These are phyloP conservation scores for Rhagophthalmus giganteus DNA, from an alignment of 2,888 invertebrate species.

Conservation along the genomic window DNA sequence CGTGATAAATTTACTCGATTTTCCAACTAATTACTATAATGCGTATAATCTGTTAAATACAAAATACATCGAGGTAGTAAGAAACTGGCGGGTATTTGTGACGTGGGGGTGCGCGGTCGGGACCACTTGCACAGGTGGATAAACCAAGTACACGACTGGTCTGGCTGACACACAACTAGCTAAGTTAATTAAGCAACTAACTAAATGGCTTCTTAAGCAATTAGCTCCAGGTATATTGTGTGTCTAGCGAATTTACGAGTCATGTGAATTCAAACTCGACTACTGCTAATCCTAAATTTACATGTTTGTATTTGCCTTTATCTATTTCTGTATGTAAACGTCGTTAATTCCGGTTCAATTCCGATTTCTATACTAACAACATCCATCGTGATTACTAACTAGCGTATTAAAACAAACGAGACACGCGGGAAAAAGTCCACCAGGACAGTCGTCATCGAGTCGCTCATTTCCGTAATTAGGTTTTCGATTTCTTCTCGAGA, in stretches of 20 bases:
- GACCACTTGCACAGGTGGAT: constrained; percentile 41
- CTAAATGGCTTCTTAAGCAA: constrained; percentile 53
- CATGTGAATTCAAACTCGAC: constrained; percentile 38
- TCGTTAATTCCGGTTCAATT: constrained; percentile 12
- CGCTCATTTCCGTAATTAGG: constrained; percentile 55
- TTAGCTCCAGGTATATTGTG: constrained; percentile 51
- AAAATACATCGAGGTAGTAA: constrained; percentile 36
- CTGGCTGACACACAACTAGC: constrained; percentile 47
- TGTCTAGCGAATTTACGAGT: constrained; percentile 48
- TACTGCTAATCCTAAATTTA: constrained; percentile 21
- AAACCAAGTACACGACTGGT: constrained; percentile 42
- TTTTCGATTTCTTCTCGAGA: constrained; percentile 51
- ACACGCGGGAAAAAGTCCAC: constrained; percentile 40
- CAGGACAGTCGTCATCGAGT: constrained; percentile 55
- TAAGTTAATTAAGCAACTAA: constrained; percentile 50
- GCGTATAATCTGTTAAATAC: constrained; percentile 41
- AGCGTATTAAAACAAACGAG: constrained; percentile 38
- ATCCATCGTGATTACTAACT: constrained; percentile 36
- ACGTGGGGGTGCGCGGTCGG: constrained; percentile 29
- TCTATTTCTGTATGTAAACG: constrained; percentile 12
- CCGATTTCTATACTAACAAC: constrained; percentile 8
- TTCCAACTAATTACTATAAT: constrained; percentile 41
- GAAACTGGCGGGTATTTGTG: constrained; percentile 14
- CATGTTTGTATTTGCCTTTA: constrained; percentile 22
- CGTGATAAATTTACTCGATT: constrained; percentile 43